Conservation (phyloP, 2,113 vertebrate species). For the Gambusia affinis region DNA sequence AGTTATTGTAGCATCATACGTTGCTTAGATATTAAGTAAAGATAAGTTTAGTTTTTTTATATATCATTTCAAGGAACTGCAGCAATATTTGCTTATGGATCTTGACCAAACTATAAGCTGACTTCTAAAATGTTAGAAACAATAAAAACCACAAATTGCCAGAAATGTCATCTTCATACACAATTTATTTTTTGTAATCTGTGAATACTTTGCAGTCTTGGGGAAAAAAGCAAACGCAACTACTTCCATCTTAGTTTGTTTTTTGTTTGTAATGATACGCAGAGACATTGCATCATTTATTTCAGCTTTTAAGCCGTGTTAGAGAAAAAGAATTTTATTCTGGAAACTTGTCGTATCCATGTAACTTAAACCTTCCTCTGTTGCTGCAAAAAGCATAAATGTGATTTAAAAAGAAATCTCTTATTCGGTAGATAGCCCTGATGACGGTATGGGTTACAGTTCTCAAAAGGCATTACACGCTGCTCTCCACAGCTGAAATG, state of each 20-base stretch:
- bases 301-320: constrained; percentile 14
- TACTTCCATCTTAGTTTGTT: too few relatives aligned
- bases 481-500: constrained; percentile 42
- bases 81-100: too few relatives aligned
- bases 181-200: background rate
- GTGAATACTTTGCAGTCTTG: background rate
- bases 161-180: background rate
- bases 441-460: constrained; percentile 22
- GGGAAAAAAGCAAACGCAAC: background rate
- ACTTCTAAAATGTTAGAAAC: background rate
- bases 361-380: constrained; percentile 8
- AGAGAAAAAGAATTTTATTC: background rate
- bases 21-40: too few relatives aligned
- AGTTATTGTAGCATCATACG: too few relatives aligned
- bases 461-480: constrained; percentile 37
- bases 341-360: constrained; percentile 9
- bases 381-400: constrained; percentile 13
- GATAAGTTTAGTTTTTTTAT: too few relatives aligned
- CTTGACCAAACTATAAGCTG: background rate
- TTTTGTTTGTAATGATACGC: background rate
- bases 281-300: background rate
- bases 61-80: too few relatives aligned
- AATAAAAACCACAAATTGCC: background rate
- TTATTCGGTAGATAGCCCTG: constrained; percentile 38
- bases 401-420: constrained; percentile 32